Conservation (phyloP, 2,113 vertebrate species). For the Orthonyx spaldingii region DNA sequence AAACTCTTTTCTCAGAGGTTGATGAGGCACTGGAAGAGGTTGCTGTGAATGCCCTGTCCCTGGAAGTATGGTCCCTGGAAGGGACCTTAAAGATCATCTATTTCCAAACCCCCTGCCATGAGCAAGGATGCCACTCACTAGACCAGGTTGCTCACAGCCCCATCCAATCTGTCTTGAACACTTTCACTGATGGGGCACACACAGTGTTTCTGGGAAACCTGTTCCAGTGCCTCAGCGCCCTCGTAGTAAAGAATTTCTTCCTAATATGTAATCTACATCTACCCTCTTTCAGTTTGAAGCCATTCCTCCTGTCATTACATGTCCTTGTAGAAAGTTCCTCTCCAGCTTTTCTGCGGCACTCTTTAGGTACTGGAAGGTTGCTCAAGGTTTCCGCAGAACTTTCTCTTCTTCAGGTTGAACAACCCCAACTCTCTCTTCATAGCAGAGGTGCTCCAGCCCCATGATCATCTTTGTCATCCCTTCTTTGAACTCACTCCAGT, state of each 20-base stretch:
- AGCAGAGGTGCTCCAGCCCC: background rate
- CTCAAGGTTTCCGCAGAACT: background rate
- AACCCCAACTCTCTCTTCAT: background rate
- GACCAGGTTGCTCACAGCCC: fast-evolving
- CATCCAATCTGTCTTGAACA: background rate
- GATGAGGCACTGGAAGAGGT: background rate
- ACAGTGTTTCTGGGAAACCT: background rate
- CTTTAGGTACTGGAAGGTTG: background rate
- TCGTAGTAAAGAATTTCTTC: background rate
- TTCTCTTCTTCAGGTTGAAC: background rate
- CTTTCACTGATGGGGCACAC: background rate
- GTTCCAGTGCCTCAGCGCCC: background rate
- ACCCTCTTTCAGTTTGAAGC: background rate
- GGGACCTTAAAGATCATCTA: background rate
- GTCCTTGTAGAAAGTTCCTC: background rate
- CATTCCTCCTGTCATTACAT: background rate
- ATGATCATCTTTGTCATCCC: background rate
- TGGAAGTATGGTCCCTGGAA: background rate
- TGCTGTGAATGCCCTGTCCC: background rate
- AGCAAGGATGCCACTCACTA: background rate
- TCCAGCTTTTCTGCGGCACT: background rate
- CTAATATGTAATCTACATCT: background rate
- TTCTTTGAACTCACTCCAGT: background rate
- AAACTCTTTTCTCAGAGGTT: background rate
- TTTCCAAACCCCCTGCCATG: background rate